phyloP scores from a whole-genome alignment of 2,797 vertebrate genomes.

The Somateria mollissima region DNA sequence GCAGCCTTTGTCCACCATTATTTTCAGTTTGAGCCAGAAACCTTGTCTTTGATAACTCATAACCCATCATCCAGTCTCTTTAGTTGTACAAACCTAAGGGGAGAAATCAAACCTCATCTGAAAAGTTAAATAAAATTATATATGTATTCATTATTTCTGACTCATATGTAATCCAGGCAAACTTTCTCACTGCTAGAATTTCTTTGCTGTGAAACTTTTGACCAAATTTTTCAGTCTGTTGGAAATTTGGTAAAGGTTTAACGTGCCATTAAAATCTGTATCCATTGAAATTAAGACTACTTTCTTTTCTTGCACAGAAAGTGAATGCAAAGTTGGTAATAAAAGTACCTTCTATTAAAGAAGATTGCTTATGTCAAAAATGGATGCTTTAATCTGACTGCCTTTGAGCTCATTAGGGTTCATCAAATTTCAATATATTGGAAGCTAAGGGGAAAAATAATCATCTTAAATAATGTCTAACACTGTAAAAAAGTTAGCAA shows the following conservation, averaged over 20 bases:
- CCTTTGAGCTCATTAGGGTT: conserved; percentile 48
- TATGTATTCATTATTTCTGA: not conserved
- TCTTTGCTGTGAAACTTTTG: conserved; percentile 10
- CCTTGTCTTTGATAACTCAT: conserved; percentile 17
- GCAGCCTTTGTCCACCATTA: conserved; percentile 34
- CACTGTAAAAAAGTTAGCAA: not conserved
- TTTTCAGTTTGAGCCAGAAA: conserved; percentile 51
- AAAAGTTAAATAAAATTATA: conserved; percentile 25
- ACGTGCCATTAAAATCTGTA: conserved; percentile 8
- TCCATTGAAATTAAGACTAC: conserved; percentile 34
- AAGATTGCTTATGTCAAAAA: conserved; percentile 56
- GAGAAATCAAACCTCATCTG: conserved; percentile 43
- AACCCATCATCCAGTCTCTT: conserved; percentile 25
- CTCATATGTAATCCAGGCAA: not conserved
- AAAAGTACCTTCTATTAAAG: conserved; percentile 40
- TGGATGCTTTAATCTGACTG: conserved; percentile 29
- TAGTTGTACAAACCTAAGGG: conserved; percentile 26
- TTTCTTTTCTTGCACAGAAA: conserved; percentile 14
- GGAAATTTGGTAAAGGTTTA: conserved; percentile 40
- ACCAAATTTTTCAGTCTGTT: conserved; percentile 27
- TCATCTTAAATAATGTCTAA: not conserved
- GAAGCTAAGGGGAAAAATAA: not conserved
- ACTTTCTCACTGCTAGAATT: conserved; percentile 1
- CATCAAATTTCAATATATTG: conserved; percentile 38
- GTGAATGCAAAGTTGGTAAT: conserved; percentile 40